A percentile compares a stretch with the other conserved stretches of the same genome.
Conservation (phyloP, 2,797 vertebrate genomes). For the Erithacus rubecula region DNA sequence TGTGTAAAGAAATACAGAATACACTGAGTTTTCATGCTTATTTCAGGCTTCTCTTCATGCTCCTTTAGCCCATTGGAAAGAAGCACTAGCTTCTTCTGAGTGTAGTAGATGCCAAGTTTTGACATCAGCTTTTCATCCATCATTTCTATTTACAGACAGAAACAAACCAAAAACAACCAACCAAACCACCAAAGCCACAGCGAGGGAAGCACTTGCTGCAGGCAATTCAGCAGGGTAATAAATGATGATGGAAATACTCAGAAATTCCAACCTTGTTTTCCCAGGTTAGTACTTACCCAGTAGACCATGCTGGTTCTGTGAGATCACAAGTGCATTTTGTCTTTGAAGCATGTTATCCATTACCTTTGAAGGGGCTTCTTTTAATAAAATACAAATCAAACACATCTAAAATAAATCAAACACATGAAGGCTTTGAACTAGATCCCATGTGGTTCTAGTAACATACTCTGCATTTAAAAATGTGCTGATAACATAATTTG, state of each 20-base stretch:
- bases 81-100: background rate
- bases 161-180: background rate
- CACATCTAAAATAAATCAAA: slow-evolving; percentile 59
- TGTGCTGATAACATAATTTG: background rate
- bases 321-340: slow-evolving; percentile 41
- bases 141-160: background rate
- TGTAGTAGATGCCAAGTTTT: background rate
- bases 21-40: background rate
- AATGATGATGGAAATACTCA: background rate
- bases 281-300: background rate
- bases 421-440: slow-evolving; percentile 19
- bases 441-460: background rate
- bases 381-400: slow-evolving; percentile 60
- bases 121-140: background rate
- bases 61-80: background rate
- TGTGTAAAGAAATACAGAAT: background rate
- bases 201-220: background rate
- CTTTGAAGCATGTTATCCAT: slow-evolving; percentile 36
- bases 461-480: slow-evolving; percentile 3
- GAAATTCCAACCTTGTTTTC: background rate
- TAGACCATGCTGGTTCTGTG: background rate
- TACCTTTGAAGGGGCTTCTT: slow-evolving; percentile 35
- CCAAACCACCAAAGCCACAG: background rate
- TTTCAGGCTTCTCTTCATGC: background rate
- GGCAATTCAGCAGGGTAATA: background rate